These are phyloP conservation scores for Manduca sexta DNA, from an alignment of 1,140 invertebrate species.

Conservation along the genomic window DNA sequence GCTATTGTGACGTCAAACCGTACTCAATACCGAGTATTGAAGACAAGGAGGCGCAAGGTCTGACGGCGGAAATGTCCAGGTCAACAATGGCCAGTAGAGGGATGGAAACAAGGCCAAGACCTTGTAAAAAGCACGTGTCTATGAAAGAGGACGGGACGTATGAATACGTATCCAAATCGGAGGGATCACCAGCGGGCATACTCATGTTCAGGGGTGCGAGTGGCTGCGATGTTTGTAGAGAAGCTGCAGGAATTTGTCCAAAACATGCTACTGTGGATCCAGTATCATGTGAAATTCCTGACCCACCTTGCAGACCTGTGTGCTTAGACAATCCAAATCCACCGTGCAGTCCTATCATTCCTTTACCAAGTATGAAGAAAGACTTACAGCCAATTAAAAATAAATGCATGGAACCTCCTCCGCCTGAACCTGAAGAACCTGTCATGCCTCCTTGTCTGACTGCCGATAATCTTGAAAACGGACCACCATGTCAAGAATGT, in stretches of 20 bases:
- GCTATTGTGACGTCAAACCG: slow-evolving; percentile 5
- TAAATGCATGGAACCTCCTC: no score
- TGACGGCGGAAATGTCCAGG: slow-evolving; percentile 10
- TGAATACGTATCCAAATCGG: slow-evolving; percentile 10
- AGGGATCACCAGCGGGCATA: slow-evolving; percentile 15
- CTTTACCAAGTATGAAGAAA: no score
- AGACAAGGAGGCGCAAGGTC: slow-evolving; percentile 12
- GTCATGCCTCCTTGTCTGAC: no score
- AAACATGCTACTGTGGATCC: slow-evolving; percentile 20
- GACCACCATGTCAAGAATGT: slow-evolving; percentile 8
- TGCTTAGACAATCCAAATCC: slow-evolving; percentile 1
- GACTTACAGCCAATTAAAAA: no score
- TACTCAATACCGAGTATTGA: slow-evolving; percentile 17
- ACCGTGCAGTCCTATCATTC: background rate
- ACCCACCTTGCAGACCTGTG: slow-evolving; percentile 16
- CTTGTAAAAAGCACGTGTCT: slow-evolving; percentile 30
- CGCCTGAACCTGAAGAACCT: no score
- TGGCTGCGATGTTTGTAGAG: slow-evolving; percentile 21
- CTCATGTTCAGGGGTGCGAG: slow-evolving; percentile 20
- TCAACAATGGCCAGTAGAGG: slow-evolving; percentile 9
- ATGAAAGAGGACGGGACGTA: slow-evolving; percentile 16
- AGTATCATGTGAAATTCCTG: slow-evolving; percentile 18
- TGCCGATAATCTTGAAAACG: no score
- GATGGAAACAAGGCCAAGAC: background rate
- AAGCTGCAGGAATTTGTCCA: slow-evolving; percentile 4